Evolutionary conservation across 2,797 vertebrate genomes (phyloP).

Genomic region (Melanotaenia trifasciata): DNA sequence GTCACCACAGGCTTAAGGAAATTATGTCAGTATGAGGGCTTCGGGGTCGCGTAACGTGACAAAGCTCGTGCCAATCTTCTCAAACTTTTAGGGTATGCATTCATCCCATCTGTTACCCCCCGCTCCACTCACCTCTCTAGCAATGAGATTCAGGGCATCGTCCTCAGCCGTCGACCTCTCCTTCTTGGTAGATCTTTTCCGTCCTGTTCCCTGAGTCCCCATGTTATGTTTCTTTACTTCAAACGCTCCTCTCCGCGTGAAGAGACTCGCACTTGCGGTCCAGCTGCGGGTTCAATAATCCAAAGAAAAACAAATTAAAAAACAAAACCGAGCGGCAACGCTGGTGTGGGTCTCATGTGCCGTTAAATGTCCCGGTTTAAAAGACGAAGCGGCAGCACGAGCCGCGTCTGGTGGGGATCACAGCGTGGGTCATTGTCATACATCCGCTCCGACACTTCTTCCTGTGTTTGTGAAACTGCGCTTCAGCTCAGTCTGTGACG

Average conservation of each 20-base stretch:
- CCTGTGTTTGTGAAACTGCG: slow-evolving; percentile 60
- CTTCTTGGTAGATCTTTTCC: slow-evolving; percentile 90
- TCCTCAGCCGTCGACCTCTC: slow-evolving; percentile 91
- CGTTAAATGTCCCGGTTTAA: slow-evolving; percentile 16
- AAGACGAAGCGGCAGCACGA: slow-evolving; percentile 17
- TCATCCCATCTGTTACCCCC: too few relatives aligned
- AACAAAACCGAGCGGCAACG: slow-evolving; percentile 1
- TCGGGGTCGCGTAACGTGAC: not conserved
- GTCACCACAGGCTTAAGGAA: too few relatives aligned
- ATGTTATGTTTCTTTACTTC: slow-evolving; percentile 60
- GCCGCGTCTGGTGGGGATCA: slow-evolving; percentile 15
- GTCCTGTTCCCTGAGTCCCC: slow-evolving; percentile 91
- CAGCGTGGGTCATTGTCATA: slow-evolving; percentile 62
- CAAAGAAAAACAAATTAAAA: not conserved
- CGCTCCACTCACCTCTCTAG: slow-evolving; percentile 87
- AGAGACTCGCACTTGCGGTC: slow-evolving; percentile 16
- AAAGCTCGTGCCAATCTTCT: not conserved
- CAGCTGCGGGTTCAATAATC: slow-evolving; percentile 22
- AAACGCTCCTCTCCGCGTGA: not conserved
- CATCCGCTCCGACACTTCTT: slow-evolving; percentile 71
- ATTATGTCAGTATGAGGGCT: not conserved
- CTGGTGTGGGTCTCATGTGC: slow-evolving; percentile 21
- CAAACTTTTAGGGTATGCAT: not conserved
- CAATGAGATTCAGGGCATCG: slow-evolving; percentile 93
- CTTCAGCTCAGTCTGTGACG: not conserved